Percentiles rank a stretch among this genome's conserved stretches.
Evolutionary conservation across 2,113 vertebrate genomes (phyloP).

Genomic region (Hipposideros armiger): DNA sequence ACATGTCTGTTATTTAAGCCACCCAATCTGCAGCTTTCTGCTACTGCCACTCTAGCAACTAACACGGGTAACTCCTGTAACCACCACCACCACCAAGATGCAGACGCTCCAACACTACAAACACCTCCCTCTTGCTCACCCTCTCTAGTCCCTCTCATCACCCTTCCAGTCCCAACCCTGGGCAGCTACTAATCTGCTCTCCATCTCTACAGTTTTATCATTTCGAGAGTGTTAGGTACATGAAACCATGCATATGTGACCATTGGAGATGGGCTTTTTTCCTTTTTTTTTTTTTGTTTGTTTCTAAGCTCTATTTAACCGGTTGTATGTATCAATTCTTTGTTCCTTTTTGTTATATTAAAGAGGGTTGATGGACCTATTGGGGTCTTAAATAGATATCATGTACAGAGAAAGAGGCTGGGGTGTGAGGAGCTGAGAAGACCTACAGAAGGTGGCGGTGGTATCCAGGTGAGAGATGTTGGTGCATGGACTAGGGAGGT

Average conservation of each 20-base stretch:
- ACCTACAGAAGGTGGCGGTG: rapidly evolving
- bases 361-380: too few species aligned
- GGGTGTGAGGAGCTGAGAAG: not conserved
- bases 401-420: not conserved
- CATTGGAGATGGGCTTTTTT: not conserved
- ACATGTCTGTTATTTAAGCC: not conserved
- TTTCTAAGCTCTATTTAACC: not conserved
- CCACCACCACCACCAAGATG: too few species aligned
- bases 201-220: not conserved
- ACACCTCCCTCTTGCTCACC: too few species aligned
- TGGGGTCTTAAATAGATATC: not conserved
- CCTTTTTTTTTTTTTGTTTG: not conserved
- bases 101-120: not conserved
- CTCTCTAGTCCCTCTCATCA: not conserved
- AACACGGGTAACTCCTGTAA: too few species aligned
- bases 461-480: not conserved
- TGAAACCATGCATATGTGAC: not conserved
- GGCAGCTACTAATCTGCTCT: not conserved
- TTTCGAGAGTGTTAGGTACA: not conserved
- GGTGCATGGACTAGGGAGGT: rapidly evolving
- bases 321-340: not conserved
- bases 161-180: not conserved
- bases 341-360: not conserved
- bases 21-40: too few species aligned
- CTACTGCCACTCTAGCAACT: too few species aligned